Conservation (phyloP, 2,113 vertebrate species). For the Bubo scandiacus region DNA sequence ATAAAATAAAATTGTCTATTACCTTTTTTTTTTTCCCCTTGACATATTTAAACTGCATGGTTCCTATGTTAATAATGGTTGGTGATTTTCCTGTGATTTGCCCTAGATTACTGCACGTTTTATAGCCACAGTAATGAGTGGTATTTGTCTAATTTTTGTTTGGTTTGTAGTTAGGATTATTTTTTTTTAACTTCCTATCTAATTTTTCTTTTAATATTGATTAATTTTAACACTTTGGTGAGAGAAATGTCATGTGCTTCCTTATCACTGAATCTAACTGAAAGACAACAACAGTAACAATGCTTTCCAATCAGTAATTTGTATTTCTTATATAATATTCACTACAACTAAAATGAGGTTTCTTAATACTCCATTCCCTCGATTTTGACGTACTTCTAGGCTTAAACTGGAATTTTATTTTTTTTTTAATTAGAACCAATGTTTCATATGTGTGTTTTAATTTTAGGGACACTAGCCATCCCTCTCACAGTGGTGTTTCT, state of each 20-base stretch:
- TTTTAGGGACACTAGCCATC: not conserved
- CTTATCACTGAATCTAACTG: not conserved
- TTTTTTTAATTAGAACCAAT: not conserved
- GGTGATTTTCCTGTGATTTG: not conserved
- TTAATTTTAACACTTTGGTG: not conserved
- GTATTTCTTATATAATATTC: not conserved
- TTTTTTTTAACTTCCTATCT: not conserved
- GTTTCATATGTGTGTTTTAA: not conserved
- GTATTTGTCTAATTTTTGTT: not conserved
- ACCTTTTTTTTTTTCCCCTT: not conserved
- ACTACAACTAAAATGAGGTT: not conserved
- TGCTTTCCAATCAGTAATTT: not conserved
- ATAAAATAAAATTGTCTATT: not conserved
- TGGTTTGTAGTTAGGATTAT: not conserved
- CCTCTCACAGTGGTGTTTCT: not conserved
- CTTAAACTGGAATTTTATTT: not conserved
- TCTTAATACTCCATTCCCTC: not conserved
- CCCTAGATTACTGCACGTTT: not conserved
- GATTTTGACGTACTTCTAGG: not conserved
- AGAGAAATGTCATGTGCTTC: not conserved
- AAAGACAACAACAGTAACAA: not conserved
- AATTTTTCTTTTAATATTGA: not conserved
- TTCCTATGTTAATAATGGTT: not conserved
- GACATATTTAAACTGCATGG: not conserved
- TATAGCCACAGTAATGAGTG: not conserved